Evolutionary conservation across 2,888 invertebrate species (phyloP).

Genomic region (Drosophila gaucha): DNA sequence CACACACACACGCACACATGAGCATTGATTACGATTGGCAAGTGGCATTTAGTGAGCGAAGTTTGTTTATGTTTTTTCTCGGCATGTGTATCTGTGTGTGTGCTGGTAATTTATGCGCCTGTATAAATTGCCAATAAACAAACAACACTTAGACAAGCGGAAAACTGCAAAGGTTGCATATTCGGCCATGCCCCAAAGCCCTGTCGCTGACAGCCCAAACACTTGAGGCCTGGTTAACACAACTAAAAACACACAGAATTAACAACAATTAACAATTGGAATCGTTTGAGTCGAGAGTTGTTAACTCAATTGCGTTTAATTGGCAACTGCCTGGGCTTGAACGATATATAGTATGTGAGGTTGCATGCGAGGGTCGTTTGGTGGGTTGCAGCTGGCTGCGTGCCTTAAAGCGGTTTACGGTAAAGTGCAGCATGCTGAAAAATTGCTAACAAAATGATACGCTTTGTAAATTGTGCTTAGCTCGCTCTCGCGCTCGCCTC

Average conservation of each 20-base stretch:
- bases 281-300: slow-evolving; percentile 42
- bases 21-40: slow-evolving; percentile 80
- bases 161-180: slow-evolving; percentile 70
- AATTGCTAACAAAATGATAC: slow-evolving; percentile 80
- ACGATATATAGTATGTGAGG: slow-evolving; percentile 5
- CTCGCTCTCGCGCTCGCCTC: slow-evolving; percentile 7
- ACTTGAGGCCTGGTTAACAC: slow-evolving; percentile 64
- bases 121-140: slow-evolving; percentile 81
- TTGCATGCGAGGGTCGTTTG: slow-evolving; percentile 31
- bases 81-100: slow-evolving; percentile 5
- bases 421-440: slow-evolving; percentile 78
- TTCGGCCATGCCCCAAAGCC: slow-evolving; percentile 3
- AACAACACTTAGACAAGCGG: slow-evolving; percentile 35
- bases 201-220: slow-evolving; percentile 29
- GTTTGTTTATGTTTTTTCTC: slow-evolving; percentile 71
- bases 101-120: slow-evolving; percentile 71
- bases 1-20: slow-evolving; percentile 28
- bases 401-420: slow-evolving; percentile 70
- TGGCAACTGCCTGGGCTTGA: slow-evolving; percentile 29
- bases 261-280: slow-evolving; percentile 62
- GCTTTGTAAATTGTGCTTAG: slow-evolving; percentile 76
- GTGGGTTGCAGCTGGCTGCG: slow-evolving; percentile 44
- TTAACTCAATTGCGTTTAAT: slow-evolving; percentile 70
- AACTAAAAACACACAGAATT: slow-evolving; percentile 65
- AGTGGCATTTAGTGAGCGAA: slow-evolving; percentile 78